Evolutionary conservation across 2,888 invertebrate species (phyloP), one percentile per base, ranked within the genome.

Genomic region (Pterostichus madidus): DNA sequence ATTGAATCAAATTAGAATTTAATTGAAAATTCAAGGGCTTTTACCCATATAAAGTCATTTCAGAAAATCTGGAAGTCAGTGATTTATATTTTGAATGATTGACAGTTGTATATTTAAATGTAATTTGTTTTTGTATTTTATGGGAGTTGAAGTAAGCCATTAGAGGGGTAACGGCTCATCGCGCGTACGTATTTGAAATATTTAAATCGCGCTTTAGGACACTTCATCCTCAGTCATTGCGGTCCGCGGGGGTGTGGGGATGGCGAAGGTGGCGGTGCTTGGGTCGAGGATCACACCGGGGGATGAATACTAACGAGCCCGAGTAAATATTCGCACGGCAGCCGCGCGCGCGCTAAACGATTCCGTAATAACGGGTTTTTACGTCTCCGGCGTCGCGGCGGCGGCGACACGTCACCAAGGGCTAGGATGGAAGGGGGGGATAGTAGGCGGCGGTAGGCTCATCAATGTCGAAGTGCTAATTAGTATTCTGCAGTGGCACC

Each of bases 401-500:
- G 39, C 39, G 44, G 35, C 76, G 61, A 73, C 56, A 77, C 53
- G 77, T 77, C 53, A 39, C 56, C 24, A 24, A 24, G 24, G 24
- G 24, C 24, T 24, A 39, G 53, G 8, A 8, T 6, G 61, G 11
- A 17, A 6, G 1, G 71, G 1, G 7, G 17, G 44, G 71, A 46
- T 35, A 24, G 24, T 24, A 17, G 52, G 52, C 11, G 76, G 52
- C 13, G n/a, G 32, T 35, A 49, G 61, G 35, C 64, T 77, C 83
- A 83, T 83, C 83, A 83, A 83, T 83, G 83, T 83, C 77, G 76
- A 83, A 83, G 83, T 83, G 83, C 83, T 83, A 83, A 86, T 86
- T 86, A 86, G 85, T 85, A 85, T 86, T 86, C 86, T 83, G 84
- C 75, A 84, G 84, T 79, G 84, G 83, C 84, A 83, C 77, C 73